Conservation (phyloP, 2,113 vertebrate genomes). For the Clarias magur region DNA sequence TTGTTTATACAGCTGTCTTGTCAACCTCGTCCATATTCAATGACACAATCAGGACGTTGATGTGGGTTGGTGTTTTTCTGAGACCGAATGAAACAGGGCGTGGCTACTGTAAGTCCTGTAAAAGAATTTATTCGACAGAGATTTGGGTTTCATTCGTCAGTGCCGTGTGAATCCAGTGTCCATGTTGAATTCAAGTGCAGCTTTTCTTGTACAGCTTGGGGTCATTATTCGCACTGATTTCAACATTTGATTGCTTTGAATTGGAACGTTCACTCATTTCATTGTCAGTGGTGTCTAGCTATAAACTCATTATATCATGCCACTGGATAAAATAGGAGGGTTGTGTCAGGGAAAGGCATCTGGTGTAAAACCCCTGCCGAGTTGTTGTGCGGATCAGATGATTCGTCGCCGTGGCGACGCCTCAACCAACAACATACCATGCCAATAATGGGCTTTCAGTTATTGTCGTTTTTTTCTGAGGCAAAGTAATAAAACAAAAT, state of each 20-base stretch:
- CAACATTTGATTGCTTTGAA: not conserved
- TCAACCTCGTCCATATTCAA: constrained; percentile 25
- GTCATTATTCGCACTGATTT: not conserved
- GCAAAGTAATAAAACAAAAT: too few relatives aligned
- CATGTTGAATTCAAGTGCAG: not conserved
- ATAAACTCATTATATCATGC: not conserved
- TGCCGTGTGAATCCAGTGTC: not conserved
- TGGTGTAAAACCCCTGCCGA: too few relatives aligned
- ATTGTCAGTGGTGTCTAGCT: not conserved
- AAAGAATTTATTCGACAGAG: not conserved
- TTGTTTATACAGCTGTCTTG: constrained; percentile 59
- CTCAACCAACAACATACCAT: too few relatives aligned
- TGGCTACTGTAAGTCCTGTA: not conserved
- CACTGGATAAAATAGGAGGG: too few relatives aligned
- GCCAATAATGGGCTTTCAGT: too few relatives aligned
- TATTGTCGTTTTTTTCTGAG: too few relatives aligned
- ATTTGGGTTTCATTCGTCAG: not conserved
- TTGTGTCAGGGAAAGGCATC: too few relatives aligned
- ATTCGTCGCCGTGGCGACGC: too few relatives aligned
- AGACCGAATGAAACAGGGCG: not conserved
- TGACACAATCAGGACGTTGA: constrained; percentile 35
- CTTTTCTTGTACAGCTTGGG: not conserved
- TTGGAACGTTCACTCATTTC: not conserved
- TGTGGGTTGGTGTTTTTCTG: constrained; percentile 26
- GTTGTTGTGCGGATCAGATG: too few relatives aligned